Percentiles rank a stretch among this genome's conserved stretches.
Evolutionary conservation across 1,140 invertebrate species (phyloP).

Genomic region (Temnothorax nylanderi): DNA sequence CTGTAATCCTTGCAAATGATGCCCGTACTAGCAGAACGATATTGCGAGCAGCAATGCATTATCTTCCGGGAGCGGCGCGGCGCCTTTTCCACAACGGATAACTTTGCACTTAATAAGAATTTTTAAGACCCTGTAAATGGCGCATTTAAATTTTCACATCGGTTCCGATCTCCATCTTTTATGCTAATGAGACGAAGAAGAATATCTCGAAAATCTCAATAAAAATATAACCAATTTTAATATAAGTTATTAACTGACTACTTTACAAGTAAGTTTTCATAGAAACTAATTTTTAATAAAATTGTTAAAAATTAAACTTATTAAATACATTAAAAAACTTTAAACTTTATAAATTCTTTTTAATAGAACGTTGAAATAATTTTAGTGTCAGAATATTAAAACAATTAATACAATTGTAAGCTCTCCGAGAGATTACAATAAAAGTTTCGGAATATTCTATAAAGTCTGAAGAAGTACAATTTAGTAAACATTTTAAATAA

Average conservation of each 20-base stretch:
- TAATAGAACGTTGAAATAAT: not conserved
- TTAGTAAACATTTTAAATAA: not conserved
- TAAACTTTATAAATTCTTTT: not conserved
- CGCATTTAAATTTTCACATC: slow-evolving; percentile 35
- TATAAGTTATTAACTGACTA: slow-evolving; percentile 4
- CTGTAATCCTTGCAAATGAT: slow-evolving; percentile 57
- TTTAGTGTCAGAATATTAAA: not conserved
- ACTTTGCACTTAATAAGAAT: slow-evolving; percentile 46
- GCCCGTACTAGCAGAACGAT: not conserved
- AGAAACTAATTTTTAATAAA: not conserved
- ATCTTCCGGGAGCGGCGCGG: not conserved
- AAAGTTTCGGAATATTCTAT: not conserved
- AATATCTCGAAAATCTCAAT: not conserved
- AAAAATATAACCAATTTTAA: slow-evolving; percentile 8
- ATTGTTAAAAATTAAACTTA: too few relatives aligned
- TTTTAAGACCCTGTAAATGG: slow-evolving; percentile 22
- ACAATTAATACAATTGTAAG: not conserved
- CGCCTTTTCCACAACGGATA: not conserved
- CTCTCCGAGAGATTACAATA: not conserved
- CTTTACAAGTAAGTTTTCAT: not conserved
- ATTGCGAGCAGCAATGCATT: slow-evolving; percentile 40
- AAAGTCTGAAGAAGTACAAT: not conserved
- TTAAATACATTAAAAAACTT: not conserved
- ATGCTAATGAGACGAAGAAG: not conserved
- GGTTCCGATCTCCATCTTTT: not conserved